phyloP scores from a whole-genome alignment of 1,140 invertebrate genomes.

The Aphelenchoides fujianensis region DNA sequence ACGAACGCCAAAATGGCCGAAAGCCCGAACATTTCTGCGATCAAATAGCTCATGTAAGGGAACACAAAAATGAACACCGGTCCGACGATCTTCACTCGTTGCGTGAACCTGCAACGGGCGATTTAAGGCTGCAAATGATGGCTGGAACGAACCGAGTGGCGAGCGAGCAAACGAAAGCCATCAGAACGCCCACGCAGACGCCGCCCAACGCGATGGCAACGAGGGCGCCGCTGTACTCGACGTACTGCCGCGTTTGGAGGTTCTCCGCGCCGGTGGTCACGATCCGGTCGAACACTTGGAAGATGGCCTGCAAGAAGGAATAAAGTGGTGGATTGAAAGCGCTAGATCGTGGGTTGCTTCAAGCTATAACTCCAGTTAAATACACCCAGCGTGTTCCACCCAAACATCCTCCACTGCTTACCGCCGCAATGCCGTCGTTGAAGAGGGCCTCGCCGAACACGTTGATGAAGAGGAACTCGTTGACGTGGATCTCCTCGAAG shows the following conservation, averaged over 20 bases:
- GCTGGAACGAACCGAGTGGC: slow-evolving; percentile 42
- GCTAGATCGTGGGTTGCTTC: too few species aligned
- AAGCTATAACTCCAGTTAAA: neutral
- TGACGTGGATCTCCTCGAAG: slow-evolving; percentile 75
- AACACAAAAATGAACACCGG: slow-evolving; percentile 49
- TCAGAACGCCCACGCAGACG: slow-evolving; percentile 85
- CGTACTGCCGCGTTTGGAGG: slow-evolving; percentile 67
- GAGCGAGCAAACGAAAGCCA: slow-evolving; percentile 84
- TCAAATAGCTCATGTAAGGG: slow-evolving; percentile 5
- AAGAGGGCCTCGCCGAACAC: slow-evolving; percentile 96
- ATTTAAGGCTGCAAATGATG: slow-evolving; percentile 1
- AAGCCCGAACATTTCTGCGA: slow-evolving; percentile 54
- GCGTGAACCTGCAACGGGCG: slow-evolving; percentile 44
- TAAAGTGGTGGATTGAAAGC: too few species aligned
- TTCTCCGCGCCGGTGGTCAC: slow-evolving; percentile 59
- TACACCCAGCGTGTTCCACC: too few species aligned
- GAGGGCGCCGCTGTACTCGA: slow-evolving; percentile 82
- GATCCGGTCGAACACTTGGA: slow-evolving; percentile 90
- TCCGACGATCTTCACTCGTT: slow-evolving; percentile 37
- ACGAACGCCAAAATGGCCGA: slow-evolving; percentile 58
- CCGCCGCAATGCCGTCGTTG: slow-evolving; percentile 88
- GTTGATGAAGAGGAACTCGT: slow-evolving; percentile 95
- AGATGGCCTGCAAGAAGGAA: slow-evolving; percentile 74
- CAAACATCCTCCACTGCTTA: slow-evolving; percentile 23
- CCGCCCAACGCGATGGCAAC: slow-evolving; percentile 88